Evolutionary conservation across 2,797 vertebrate genomes (phyloP), one percentile per base, ranked within the genome.

Genomic region (Sebastes minor): DNA sequence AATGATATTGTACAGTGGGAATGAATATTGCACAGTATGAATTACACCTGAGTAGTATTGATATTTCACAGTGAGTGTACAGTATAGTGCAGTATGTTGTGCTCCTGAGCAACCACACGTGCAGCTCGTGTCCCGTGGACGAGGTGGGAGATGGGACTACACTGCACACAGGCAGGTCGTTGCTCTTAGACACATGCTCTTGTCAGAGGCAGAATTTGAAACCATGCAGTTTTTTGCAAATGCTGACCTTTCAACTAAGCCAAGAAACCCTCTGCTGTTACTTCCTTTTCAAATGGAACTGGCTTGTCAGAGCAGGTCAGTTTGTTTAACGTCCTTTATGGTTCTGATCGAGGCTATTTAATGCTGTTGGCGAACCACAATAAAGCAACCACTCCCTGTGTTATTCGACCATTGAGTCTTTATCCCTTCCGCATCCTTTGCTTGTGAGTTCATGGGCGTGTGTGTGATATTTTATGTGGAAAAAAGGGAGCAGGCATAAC

Each of bases 251-350:
- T 78, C 33, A 57, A 20, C 11, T 30, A 2, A 81, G 30, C 60
- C 55, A 18, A 63, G n/a, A 27, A 52, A 33, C 18, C 63, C 52
- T 16, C 35, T 62, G 59, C 62, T 30, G 60, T 53, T 71, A 4
- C 61, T 55, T 68, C 46, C 35, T 67, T 75, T 75, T 71, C 18
- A 42, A 69, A 63, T 71, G 20, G 20, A 73, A 55, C 56, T 68
- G 42, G 42, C 8, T 10, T 55, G 22, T 46, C 38, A 7, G 33
- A 35, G 55, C 4, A 25, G 25, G 2, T 4, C 20, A 32, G 23
- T 72, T 68, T 62, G 11, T 4, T 59, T 67, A 49, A 38, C 55
- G 13, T 55, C 35, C 64, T 68, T 22, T 16, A 14, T 60, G n/a
- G 9, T 49, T 35, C 6, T 30, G 32, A 71, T 55, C 18, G 33